phyloP scores from a whole-genome alignment of 2,113 vertebrate species.

The Oreamnos americanus region DNA sequence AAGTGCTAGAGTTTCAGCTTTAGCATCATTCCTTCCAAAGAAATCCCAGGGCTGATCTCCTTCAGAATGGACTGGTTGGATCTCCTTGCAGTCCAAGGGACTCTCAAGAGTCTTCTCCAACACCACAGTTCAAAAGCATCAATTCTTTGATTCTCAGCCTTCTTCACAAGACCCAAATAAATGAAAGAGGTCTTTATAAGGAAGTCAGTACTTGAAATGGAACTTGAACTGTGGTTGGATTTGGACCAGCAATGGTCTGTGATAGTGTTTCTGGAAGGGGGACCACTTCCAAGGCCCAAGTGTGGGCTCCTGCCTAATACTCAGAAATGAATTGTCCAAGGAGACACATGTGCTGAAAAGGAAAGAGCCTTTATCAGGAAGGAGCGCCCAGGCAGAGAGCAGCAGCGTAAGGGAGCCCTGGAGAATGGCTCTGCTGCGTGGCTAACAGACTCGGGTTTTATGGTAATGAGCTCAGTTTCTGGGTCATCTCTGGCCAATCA shows the following conservation, averaged over 20 bases:
- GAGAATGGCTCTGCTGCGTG: neutral
- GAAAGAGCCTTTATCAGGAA: neutral
- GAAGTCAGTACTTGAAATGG: slow-evolving; percentile 5
- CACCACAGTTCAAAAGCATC: too few species aligned
- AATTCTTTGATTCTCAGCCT: too few species aligned
- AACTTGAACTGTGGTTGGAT: neutral
- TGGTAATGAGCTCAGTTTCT: neutral
- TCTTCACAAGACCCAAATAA: neutral
- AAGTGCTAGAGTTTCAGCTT: too few species aligned
- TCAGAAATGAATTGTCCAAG: neutral
- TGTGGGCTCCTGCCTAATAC: neutral
- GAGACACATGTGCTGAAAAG: neutral
- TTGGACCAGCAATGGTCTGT: neutral
- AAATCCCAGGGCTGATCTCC: too few species aligned
- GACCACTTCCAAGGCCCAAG: neutral
- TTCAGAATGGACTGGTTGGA: too few species aligned
- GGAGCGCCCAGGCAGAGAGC: neutral
- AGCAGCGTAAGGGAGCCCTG: neutral
- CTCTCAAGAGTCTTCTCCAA: too few species aligned
- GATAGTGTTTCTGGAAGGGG: neutral
- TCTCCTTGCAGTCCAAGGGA: too few species aligned
- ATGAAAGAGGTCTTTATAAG: neutral
- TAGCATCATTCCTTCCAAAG: too few species aligned
- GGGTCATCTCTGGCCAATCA: neutral
- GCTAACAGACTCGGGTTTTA: neutral